phyloP scores from a whole-genome alignment of 2,888 invertebrate species.

The Brenthis daphne region DNA sequence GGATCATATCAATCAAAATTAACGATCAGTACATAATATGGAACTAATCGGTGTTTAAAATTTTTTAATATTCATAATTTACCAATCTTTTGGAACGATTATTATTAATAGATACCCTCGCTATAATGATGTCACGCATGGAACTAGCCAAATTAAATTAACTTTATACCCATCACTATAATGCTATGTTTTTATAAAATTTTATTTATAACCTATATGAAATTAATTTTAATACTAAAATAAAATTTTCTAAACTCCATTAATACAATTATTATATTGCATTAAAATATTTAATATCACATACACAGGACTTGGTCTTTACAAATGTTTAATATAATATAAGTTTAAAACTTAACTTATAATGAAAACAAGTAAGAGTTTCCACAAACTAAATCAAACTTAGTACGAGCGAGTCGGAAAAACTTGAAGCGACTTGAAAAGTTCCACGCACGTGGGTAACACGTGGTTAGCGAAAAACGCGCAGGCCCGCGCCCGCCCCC shows the following conservation, averaged over 20 bases:
- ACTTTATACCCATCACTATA: background rate
- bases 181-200: background rate
- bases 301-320: too few species aligned
- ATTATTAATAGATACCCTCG: conserved; percentile 15
- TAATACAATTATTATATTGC: too few species aligned
- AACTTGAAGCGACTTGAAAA: conserved; percentile 67
- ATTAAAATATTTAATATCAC: too few species aligned
- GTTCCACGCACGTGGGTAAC: conserved; percentile 67
- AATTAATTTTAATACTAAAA: background rate
- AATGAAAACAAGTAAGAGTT: background rate
- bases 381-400: background rate
- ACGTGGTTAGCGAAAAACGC: conserved; percentile 80
- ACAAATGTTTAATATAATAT: too few species aligned
- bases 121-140: conserved; percentile 12
- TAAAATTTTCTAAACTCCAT: too few species aligned
- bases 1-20: conserved; percentile 76
- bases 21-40: conserved; percentile 74
- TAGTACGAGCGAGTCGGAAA: conserved; percentile 47
- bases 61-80: conserved; percentile 72
- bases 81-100: conserved; percentile 39
- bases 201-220: background rate
- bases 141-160: conserved; percentile 2
- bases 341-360: background rate
- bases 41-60: conserved; percentile 74
- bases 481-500: conserved; percentile 54